phyloP scores from a whole-genome alignment of 2,888 invertebrate species.

The Venusia cambrica region DNA sequence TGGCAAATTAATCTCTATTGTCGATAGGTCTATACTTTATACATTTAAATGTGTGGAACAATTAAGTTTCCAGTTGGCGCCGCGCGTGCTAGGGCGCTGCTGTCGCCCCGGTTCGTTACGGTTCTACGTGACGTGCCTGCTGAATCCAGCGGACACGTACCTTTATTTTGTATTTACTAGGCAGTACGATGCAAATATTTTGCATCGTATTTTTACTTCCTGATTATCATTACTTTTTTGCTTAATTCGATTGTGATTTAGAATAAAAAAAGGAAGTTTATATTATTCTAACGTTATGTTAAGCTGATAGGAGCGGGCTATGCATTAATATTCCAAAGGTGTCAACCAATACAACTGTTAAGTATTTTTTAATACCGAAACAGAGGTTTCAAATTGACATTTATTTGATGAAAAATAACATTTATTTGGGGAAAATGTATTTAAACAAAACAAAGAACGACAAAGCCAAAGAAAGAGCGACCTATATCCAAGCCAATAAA shows the following conservation, averaged over 20 bases:
- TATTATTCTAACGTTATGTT: no score
- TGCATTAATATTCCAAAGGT: no score
- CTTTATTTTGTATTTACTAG: slow-evolving; percentile 24
- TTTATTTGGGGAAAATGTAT: slow-evolving; percentile 9
- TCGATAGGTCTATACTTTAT: slow-evolving; percentile 3
- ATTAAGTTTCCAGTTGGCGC: slow-evolving; percentile 21
- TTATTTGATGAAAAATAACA: no score
- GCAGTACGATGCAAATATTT: slow-evolving; percentile 10
- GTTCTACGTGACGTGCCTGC: slow-evolving; percentile 45
- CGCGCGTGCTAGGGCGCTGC: slow-evolving; percentile 39
- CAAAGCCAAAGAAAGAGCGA: slow-evolving; percentile 33
- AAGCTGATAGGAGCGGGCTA: no score
- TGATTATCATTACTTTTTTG: no score
- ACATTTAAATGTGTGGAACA: slow-evolving; percentile 14
- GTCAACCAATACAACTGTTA: no score
- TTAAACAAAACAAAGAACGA: slow-evolving; percentile 24
- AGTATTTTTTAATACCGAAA: no score
- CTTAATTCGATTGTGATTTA: no score
- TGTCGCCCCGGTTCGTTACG: slow-evolving; percentile 53
- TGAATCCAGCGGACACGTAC: slow-evolving; percentile 29
- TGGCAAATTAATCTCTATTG: slow-evolving; percentile 22
- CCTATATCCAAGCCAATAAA: slow-evolving; percentile 48
- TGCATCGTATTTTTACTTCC: no score
- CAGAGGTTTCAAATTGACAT: no score
- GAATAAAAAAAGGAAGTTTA: no score